Percentiles rank a stretch among this genome's conserved stretches.
Evolutionary conservation across 1,140 invertebrate genomes (phyloP).

Genomic region (Drosophila fuyamai): DNA sequence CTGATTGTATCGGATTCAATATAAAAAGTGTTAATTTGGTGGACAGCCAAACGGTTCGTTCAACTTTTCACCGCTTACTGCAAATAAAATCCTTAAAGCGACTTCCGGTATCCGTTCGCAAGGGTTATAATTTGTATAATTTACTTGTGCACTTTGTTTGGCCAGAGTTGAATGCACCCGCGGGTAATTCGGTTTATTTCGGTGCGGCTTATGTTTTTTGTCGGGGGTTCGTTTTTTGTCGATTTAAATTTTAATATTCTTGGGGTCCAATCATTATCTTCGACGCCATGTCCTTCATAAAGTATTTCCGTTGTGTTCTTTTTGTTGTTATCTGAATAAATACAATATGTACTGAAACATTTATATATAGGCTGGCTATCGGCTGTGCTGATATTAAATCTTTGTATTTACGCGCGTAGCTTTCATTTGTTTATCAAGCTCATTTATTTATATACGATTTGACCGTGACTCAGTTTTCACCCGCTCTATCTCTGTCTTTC

Average conservation of each 20-base stretch:
- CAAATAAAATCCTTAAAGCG: conserved; percentile 20
- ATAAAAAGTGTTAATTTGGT: conserved; percentile 37
- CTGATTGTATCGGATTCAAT: conserved; percentile 13
- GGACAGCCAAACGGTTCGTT: conserved; percentile 12
- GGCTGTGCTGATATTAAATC: conserved; percentile 21
- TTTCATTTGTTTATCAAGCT: conserved; percentile 39
- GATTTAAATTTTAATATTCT: conserved; percentile 5
- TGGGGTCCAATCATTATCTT: conserved; percentile 2
- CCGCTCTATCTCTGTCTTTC: conserved; percentile 9
- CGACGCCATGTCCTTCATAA: conserved; percentile 3
- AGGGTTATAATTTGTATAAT: conserved; percentile 36
- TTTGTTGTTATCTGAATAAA: not conserved
- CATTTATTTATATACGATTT: conserved; percentile 49
- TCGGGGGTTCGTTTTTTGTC: conserved; percentile 3
- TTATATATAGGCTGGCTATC: conserved; percentile 9
- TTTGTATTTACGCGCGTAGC: conserved; percentile 22
- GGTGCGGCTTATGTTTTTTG: conserved; percentile 3
- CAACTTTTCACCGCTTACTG: conserved; percentile 3
- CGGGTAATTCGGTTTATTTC: conserved; percentile 7
- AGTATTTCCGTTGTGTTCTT: conserved; percentile 5
- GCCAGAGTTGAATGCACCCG: conserved; percentile 59
- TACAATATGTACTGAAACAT: not conserved
- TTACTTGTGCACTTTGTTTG: conserved; percentile 31
- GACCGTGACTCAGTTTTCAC: conserved; percentile 69
- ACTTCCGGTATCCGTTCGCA: conserved; percentile 44